Percentiles rank a stretch among this genome's conserved stretches.
Conservation (phyloP, 2,113 vertebrate species). For the Apteryx mantelli region DNA sequence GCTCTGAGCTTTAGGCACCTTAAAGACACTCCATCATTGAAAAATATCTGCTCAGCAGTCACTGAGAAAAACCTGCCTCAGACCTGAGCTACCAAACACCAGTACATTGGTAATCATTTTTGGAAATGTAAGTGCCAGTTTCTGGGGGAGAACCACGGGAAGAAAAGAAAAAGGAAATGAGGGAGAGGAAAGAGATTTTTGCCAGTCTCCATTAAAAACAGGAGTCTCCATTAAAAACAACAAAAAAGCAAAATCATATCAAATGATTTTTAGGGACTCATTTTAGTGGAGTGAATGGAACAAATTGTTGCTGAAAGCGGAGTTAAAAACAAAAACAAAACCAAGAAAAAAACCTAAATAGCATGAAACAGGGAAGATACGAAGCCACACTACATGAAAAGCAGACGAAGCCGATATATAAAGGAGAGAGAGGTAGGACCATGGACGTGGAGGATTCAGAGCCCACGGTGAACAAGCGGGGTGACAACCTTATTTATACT, state of each 20-base stretch:
- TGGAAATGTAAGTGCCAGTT: not conserved
- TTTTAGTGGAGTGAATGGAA: not conserved
- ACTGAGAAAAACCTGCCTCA: not conserved
- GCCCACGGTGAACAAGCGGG: not conserved
- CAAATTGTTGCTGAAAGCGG: not conserved
- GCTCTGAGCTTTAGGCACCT: not conserved
- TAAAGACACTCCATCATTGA: not conserved
- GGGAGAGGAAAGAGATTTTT: not conserved
- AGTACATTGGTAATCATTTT: not conserved
- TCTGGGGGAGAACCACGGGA: not conserved
- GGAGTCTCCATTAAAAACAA: not conserved
- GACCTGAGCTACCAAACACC: not conserved
- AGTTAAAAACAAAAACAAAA: not conserved
- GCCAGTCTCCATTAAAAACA: no score
- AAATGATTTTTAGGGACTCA: not conserved
- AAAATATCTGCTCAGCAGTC: not conserved
- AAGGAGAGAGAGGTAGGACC: not conserved
- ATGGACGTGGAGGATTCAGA: not conserved
- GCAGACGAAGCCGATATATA: not conserved
- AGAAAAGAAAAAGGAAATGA: not conserved
- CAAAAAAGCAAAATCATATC: not conserved
- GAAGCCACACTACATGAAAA: not conserved
- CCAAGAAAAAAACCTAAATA: not conserved
- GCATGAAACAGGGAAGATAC: not conserved
- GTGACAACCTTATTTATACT: not conserved